Base-by-base conservation (phyloP, 2,888 invertebrate species). In the Ophraella communa region DNA sequence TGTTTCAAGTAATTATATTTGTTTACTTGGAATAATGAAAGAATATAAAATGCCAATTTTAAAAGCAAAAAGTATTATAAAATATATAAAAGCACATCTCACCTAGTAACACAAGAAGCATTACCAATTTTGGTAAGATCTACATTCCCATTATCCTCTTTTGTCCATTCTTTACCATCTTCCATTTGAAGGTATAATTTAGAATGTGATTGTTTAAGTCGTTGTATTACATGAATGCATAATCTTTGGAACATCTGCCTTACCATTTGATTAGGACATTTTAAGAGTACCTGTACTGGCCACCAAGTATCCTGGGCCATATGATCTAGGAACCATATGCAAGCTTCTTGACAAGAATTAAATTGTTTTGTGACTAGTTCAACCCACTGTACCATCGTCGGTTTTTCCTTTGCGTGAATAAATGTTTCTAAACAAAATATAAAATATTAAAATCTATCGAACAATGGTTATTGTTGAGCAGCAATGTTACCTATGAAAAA, bases 361-460 rank as follows among this genome's bases (percentile, higher is more conserved):
- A 96, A 96, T 82, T 96, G 96, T 78, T 97, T 97, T 7, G 96
- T 96, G 27, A 96, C 87, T 67, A 96, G 82, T 80, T 97, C 96
- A 64, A 96, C 96, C 96, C 96, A 97, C 71, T 96, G 94, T 45
- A 96, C 93, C 94, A 96, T 95, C 1, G 96, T 96, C 4, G 96
- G 96, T 90, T 96, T 97, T 82, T 97, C 97, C 82, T 96, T 96
- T 49, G 97, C 95, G 81, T 97, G 97, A 78, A 97, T 96, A 77
- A 96, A 94, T 0, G 96, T 96, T 84, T 97, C 97, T 60, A 30
- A 39, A 14, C 17, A 39, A 39, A 17, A n/a, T n/a, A n/a, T n/a
- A n/a, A n/a, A 39, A 39, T n/a, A 39, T 33, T 27, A 4, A 20
- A 52, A 52, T 30, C 5, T 11, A 42, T 24, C 5, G 0, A 24